A percentile compares a stretch with the other conserved stretches of the same genome.
phyloP scores from a whole-genome alignment of 2,888 invertebrate species.

The Hydrotaea diabolus region DNA sequence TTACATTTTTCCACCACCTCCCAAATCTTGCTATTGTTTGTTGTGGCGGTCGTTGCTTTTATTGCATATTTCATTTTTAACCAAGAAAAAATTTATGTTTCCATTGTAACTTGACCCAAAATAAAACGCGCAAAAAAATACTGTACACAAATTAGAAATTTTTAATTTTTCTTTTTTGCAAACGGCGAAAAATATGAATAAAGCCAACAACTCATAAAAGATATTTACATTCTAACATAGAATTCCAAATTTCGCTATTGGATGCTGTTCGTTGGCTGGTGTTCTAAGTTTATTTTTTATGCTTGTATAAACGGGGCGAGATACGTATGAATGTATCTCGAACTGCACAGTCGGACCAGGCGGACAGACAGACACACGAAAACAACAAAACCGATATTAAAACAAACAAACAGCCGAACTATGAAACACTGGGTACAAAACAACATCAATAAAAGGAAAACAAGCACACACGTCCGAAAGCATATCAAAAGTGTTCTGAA shows the following conservation, averaged over 20 bases:
- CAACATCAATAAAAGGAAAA: neutral
- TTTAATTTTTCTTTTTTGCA: conserved; percentile 5
- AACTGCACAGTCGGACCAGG: neutral
- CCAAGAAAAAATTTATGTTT: conserved; percentile 52
- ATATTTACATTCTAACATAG: conserved; percentile 53
- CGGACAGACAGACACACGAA: conserved; percentile 9
- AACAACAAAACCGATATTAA: conserved; percentile 12
- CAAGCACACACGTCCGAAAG: neutral
- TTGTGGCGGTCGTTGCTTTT: conserved; percentile 2
- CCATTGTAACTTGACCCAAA: conserved; percentile 66
- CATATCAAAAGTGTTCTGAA: conserved; percentile 11
- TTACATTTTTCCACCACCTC: neutral
- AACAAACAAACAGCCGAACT: conserved; percentile 3
- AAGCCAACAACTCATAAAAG: conserved; percentile 54
- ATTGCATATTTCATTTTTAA: conserved; percentile 31
- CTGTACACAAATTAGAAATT: conserved; percentile 31
- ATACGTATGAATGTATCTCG: conserved; percentile 1
- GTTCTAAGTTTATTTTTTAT: conserved; percentile 31
- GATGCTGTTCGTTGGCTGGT: neutral
- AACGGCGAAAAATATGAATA: neutral
- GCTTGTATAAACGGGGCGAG: neutral
- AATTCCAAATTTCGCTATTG: conserved; percentile 38
- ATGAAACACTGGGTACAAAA: neutral
- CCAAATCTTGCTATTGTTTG: neutral
- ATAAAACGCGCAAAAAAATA: neutral